Evolutionary conservation across 2,797 vertebrate species (phyloP).

Genomic region (Anniella stebbinsi): DNA sequence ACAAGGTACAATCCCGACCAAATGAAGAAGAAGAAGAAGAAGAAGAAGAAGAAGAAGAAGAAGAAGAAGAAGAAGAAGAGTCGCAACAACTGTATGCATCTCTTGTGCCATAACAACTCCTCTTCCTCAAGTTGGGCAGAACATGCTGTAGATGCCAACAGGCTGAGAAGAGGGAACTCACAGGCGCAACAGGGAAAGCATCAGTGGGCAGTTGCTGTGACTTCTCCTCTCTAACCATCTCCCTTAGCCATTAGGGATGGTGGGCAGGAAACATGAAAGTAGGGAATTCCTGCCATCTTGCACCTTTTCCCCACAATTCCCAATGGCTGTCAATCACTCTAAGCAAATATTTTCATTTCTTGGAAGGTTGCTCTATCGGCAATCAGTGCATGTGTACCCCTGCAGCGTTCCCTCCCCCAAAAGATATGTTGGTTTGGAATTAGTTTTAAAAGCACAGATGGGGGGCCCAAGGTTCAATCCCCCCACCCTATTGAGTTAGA

Average conservation of each 20-base stretch:
- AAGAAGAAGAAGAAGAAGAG: too few relatives aligned
- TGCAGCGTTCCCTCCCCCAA: background rate
- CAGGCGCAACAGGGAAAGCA: background rate
- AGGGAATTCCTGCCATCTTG: background rate
- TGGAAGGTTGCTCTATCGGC: background rate
- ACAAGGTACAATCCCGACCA: background rate
- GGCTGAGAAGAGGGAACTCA: background rate
- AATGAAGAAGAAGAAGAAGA: background rate
- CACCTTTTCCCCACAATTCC: background rate
- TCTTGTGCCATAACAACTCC: background rate
- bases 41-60: too few relatives aligned
- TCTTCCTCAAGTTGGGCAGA: background rate
- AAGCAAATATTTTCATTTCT: background rate
- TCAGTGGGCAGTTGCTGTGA: background rate
- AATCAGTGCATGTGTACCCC: background rate
- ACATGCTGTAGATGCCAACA: background rate
- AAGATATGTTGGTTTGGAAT: background rate
- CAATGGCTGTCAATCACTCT: background rate
- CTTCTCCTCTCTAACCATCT: background rate
- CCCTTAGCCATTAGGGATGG: background rate
- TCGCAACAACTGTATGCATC: too few relatives aligned
- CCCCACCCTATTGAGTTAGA: background rate
- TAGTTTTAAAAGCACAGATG: background rate
- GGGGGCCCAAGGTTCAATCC: background rate
- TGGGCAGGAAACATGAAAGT: background rate